Conservation (phyloP, 2,888 invertebrate genomes). For the Tholera decimalis region DNA sequence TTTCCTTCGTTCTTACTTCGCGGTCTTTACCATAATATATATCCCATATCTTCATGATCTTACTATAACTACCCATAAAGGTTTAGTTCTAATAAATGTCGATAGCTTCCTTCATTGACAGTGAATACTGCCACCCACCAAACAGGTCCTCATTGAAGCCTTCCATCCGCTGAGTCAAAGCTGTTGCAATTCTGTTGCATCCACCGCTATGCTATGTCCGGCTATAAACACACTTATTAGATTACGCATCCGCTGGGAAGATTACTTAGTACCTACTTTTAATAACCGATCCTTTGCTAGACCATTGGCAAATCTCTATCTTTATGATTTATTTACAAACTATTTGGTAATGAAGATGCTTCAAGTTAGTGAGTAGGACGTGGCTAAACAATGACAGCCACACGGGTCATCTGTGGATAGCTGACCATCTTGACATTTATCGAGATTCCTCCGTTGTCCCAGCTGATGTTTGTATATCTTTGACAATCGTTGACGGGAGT, state of each 20-base stretch:
- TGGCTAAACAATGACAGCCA: too few relatives aligned
- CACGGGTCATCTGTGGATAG: too few relatives aligned
- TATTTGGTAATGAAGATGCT: too few relatives aligned
- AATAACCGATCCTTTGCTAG: not conserved
- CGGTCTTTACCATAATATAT: too few relatives aligned
- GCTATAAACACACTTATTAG: constrained; percentile 33
- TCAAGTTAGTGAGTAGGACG: too few relatives aligned
- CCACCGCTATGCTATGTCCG: constrained; percentile 13
- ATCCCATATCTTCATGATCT: not conserved
- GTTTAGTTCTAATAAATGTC: not conserved
- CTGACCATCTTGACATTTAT: too few relatives aligned
- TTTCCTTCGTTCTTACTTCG: too few relatives aligned
- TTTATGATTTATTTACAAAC: too few relatives aligned
- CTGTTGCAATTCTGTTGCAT: constrained; percentile 38
- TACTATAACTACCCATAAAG: not conserved
- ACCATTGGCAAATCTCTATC: not conserved
- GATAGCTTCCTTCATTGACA: not conserved
- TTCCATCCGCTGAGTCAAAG: constrained; percentile 33
- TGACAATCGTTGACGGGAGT: too few relatives aligned
- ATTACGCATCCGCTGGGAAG: constrained; percentile 9
- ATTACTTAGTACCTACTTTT: constrained; percentile 5
- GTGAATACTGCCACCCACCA: not conserved
- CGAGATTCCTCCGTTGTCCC: too few relatives aligned
- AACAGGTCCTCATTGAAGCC: constrained; percentile 33
- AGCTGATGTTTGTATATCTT: too few relatives aligned